Base-by-base conservation (phyloP, 2,113 vertebrate species). In the Charina bottae region DNA sequence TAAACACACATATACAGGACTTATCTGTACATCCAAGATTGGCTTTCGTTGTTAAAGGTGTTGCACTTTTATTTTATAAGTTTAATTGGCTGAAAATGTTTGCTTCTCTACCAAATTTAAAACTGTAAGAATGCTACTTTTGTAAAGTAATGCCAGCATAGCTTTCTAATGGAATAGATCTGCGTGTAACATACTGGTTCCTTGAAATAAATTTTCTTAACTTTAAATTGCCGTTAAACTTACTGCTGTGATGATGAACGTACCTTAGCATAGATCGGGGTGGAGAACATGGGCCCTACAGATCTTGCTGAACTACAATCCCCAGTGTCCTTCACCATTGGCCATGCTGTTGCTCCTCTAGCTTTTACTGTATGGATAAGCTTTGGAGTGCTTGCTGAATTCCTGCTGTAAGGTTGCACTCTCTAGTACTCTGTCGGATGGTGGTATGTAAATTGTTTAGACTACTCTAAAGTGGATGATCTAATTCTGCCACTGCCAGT, bases 1-100 rank as follows among this genome's bases (percentile, higher is more conserved):
- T 92, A 42, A 28, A 6, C 90, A 1, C 46, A 72, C 46, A 33
- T 88, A 42, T 89, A 83, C 26, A 23, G 78, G 87, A 85, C 1
- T 60, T 89, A 64, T 42, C 59, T 88, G 89, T 56, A 83, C 17
- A 86, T 85, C 58, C 90, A 26, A 24, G 88, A 83, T n/a, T 64
- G 90, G 72, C 92, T 93, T 93, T 95, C 78, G 37, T 94, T 95
- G 95, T 94, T 95, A 95, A 92, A 96, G 93, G 94, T 83, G 86
- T 88, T 19, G 46, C 83, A 42, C 94, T 93, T 96, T 94, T 93
- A 93, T 78, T 78, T 78, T 78, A 33, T 21, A 42, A 78, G 8
- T 42, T 93, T 87, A 94, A 94, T 78, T 59, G 94, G 88, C 42
- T 92, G 53, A 92, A 88, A 15, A 42, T 62, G 26, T 37, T 37